A percentile compares a stretch with the other conserved stretches of the same genome.
These are phyloP conservation scores for Catharus bicknelli DNA, from an alignment of 2,113 vertebrate species.

Conservation along the genomic window DNA sequence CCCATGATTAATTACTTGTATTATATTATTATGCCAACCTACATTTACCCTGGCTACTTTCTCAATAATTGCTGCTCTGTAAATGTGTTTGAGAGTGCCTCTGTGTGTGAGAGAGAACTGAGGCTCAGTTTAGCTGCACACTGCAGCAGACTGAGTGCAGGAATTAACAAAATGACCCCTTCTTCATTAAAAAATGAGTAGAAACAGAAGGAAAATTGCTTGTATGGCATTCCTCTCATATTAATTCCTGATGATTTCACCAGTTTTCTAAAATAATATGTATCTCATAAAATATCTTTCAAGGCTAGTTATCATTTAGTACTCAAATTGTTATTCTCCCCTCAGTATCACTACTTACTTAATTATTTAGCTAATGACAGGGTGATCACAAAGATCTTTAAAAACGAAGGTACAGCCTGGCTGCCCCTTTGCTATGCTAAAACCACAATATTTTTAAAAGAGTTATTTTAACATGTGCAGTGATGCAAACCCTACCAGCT, in stretches of 20 bases:
- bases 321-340: background rate
- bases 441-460: background rate
- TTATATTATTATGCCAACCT: conserved; percentile 53
- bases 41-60: conserved; percentile 31
- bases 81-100: conserved; percentile 14
- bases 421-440: background rate
- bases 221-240: background rate
- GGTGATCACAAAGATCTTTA: background rate
- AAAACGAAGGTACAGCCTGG: background rate
- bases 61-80: conserved; percentile 39
- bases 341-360: background rate
- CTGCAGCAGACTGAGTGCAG: background rate
- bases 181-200: conserved; percentile 29
- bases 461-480: background rate
- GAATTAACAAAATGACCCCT: conserved; percentile 29
- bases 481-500: background rate
- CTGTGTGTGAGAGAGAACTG: background rate
- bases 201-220: background rate
- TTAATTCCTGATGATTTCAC: background rate
- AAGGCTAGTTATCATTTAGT: background rate
- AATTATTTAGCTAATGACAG: conserved; percentile 26
- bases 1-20: conserved; percentile 56
- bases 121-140: background rate
- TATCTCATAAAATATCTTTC: background rate
- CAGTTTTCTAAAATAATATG: background rate